Conservation (phyloP, 2,113 vertebrate genomes). For the Otus sunia region DNA sequence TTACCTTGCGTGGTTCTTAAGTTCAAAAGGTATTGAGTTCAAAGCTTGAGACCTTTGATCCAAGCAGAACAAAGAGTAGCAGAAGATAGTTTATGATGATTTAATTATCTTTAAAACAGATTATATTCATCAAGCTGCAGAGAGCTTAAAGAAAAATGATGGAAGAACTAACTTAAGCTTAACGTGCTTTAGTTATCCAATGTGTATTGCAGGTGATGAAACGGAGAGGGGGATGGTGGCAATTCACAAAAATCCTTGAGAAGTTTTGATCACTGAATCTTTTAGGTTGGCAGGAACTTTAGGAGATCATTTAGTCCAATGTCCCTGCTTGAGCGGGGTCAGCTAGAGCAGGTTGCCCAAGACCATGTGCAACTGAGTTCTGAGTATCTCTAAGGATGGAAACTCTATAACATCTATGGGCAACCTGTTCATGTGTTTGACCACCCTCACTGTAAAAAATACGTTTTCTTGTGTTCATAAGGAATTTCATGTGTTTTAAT, state of each 20-base stretch:
- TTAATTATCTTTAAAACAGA: constrained; percentile 8
- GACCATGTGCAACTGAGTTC: background rate
- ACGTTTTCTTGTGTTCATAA: background rate
- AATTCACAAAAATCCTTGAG: background rate
- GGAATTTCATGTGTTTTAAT: background rate
- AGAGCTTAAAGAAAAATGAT: background rate
- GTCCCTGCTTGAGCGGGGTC: background rate
- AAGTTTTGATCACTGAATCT: background rate
- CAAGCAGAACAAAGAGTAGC: background rate
- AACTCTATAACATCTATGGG: background rate
- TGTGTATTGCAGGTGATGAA: background rate
- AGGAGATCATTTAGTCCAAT: background rate
- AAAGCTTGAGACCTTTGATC: background rate
- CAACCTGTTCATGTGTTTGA: background rate
- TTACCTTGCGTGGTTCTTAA: background rate
- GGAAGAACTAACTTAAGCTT: background rate
- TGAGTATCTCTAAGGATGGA: background rate
- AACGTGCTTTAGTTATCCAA: background rate
- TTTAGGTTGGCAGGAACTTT: background rate
- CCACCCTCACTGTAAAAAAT: background rate
- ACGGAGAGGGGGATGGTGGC: too few species aligned
- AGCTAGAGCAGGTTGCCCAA: background rate
- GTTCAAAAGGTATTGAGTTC: constrained; percentile 45
- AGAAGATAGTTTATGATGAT: constrained; percentile 7
- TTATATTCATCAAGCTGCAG: background rate